Evolutionary conservation across 2,797 vertebrate species (phyloP), one percentile per base, ranked within the genome.

Genomic region (Chromis chromis): DNA sequence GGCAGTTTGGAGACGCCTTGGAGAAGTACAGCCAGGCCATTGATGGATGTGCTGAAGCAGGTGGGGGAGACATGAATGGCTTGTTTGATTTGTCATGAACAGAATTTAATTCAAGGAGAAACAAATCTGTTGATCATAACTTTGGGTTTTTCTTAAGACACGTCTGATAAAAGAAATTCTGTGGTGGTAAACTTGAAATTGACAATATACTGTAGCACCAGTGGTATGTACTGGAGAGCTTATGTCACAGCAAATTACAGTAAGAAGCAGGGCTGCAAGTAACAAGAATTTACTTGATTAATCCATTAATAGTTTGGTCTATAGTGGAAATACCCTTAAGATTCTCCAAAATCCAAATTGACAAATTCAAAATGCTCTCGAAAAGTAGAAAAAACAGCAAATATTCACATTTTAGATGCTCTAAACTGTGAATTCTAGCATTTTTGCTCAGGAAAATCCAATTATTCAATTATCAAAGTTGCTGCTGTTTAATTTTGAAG

Each of bases 1-100:
- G 98, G 3, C 98, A 97, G 93, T 99, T 99, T 74, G 94, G 94
- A 52, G 96, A 96, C 25, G 97, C 98, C 12, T 74, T 95, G 73
- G 83, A 92, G 54, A 96, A 93, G 76, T 99, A 99, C 86, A 94
- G 94, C 0, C 92, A 94, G 87, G 97, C 97, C 14, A 97, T 99
- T 33, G 93, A 95, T 0, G 94, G 90, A 72, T 95, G 94, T 86
- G 60, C 80, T 58, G 88, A 87, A 33, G 90, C 94, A 90, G 96
- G 96, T 96, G 86, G 78, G 94, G 36, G 53, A 60, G 31, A 61
- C 9, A 0, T 52, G 58, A 76, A 44, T 27, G 31, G 58, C 24
- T 46, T 73, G 24, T 27, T 58, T 40, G 19, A n/a, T 48, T 21
- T 4, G 2, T 10, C 10, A 19, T 48, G 19, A n/a, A 21, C 46